Evolutionary conservation across 1,140 invertebrate species (phyloP).

Genomic region (Ephestia elutella): DNA sequence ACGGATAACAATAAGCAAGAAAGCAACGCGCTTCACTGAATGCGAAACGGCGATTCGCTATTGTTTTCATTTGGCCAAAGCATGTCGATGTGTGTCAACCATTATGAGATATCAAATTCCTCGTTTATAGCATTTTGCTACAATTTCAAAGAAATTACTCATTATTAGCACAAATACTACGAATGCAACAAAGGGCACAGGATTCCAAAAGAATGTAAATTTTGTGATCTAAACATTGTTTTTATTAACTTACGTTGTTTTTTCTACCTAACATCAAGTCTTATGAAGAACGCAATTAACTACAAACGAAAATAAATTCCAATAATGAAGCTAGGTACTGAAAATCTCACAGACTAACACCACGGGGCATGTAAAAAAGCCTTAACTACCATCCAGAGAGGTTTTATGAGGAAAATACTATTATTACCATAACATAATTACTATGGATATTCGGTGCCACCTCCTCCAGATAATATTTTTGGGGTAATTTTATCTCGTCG

Average conservation of each 20-base stretch:
- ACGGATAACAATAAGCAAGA: slow-evolving; percentile 2
- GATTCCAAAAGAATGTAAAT: too few relatives aligned
- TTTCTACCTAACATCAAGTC: too few relatives aligned
- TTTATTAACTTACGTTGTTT: too few relatives aligned
- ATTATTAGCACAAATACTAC: too few relatives aligned
- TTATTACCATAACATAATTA: background rate
- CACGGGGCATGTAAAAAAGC: background rate
- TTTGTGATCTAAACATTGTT: too few relatives aligned
- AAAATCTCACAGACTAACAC: too few relatives aligned
- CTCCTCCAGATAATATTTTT: background rate
- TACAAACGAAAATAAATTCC: too few relatives aligned
- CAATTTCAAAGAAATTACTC: too few relatives aligned
- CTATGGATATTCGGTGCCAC: background rate
- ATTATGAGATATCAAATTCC: background rate
- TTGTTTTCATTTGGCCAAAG: background rate
- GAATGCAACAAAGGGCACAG: too few relatives aligned
- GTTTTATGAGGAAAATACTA: background rate
- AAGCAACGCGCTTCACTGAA: background rate
- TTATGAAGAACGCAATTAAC: too few relatives aligned
- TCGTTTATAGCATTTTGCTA: too few relatives aligned
- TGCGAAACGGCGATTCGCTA: background rate
- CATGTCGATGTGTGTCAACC: background rate
- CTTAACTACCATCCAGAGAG: background rate
- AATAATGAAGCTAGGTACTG: too few relatives aligned
- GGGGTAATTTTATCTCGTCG: background rate